Percentiles rank a stretch among this genome's conserved stretches.
Conservation (phyloP, 2,888 invertebrate species). For the Zaprionus obscuricornis region DNA sequence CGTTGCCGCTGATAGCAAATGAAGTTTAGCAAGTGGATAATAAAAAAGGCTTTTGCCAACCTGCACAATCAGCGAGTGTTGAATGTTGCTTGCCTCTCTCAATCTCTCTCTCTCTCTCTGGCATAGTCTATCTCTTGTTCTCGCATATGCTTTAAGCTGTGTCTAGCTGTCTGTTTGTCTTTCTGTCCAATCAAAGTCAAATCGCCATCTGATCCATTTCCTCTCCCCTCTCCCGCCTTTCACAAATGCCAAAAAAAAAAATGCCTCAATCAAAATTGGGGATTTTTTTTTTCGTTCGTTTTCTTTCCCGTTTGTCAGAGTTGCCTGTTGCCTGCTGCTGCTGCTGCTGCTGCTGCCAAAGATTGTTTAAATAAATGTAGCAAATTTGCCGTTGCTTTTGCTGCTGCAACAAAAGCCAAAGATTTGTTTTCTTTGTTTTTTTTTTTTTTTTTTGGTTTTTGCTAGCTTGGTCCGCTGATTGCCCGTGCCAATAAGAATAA, state of each 20-base stretch:
- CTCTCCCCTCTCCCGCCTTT: too few relatives aligned
- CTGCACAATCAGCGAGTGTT: slow-evolving; percentile 23
- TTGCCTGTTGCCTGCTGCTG: slow-evolving; percentile 27
- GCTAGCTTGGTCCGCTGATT: slow-evolving; percentile 42
- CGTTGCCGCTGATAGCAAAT: slow-evolving; percentile 13
- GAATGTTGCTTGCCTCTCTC: too few relatives aligned
- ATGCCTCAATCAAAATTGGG: slow-evolving; percentile 51
- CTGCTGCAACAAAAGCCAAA: too few relatives aligned
- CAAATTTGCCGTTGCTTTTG: slow-evolving; percentile 36
- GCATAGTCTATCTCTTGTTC: too few relatives aligned
- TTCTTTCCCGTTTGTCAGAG: too few relatives aligned
- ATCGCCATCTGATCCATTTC: slow-evolving; percentile 50
- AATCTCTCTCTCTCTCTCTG: too few relatives aligned
- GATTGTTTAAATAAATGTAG: slow-evolving; percentile 56
- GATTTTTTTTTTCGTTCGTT: slow-evolving; percentile 29
- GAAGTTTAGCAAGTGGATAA: slow-evolving; percentile 27
- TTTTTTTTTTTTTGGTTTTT: slow-evolving; percentile 11
- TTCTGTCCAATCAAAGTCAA: slow-evolving; percentile 35
- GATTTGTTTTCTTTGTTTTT: slow-evolving; percentile 20
- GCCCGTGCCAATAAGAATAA: slow-evolving; percentile 48
- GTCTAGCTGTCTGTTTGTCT: background rate
- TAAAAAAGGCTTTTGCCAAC: slow-evolving; percentile 9
- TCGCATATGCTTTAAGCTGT: too few relatives aligned
- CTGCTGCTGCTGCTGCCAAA: slow-evolving; percentile 31
- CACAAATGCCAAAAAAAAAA: too few relatives aligned